Base-by-base conservation (phyloP, 2,888 invertebrate genomes). In the Norana najaformis region DNA sequence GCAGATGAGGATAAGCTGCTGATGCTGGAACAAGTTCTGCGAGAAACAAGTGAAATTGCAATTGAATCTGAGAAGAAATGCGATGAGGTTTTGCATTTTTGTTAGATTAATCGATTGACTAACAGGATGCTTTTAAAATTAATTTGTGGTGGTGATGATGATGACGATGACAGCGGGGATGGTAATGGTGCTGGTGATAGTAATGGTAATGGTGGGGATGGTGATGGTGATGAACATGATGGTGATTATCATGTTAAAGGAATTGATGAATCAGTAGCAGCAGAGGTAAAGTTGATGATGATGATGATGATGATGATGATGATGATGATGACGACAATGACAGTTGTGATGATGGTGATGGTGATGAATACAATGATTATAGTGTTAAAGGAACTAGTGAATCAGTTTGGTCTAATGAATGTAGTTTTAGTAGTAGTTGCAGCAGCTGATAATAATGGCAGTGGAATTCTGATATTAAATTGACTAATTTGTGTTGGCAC, bases 41-140 rank as follows among this genome's bases (percentile, higher is more conserved):
- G 89, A 88, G 90, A 90, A 53, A 89, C 90, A 20, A 90, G 90
- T 89, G 90, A 90, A 89, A 38, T 89, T 41, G 89, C 90, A 16
- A 41, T 90, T 14, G 90, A 90, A 23, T 89, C 90, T 36, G 90
- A 90, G 47, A 90, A 53, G 23, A 90, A 36, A 89, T 90, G 89
- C 38, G 89, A 90, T 89, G 90, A 90, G 83, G 90, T 90, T 30
- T 18, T 38, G 23, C n/a, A 14, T 53, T 34, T 41, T 35, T 39
- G 35, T 35, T 36, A 39, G 30, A 18, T 0, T 20, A 35, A 53
- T 34, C 37, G 13, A n/a, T 35, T 34, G 20, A 39, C n/a, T 18
- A 2, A 39, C 6, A 35, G 34, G 34, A 4, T 83, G n/a, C 83
- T n/a, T 35, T n/a, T 34, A 34, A n/a, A 30, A 30, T 14, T 53